Conservation (phyloP, 2,113 vertebrate species). For the Perognathus longimembris region DNA sequence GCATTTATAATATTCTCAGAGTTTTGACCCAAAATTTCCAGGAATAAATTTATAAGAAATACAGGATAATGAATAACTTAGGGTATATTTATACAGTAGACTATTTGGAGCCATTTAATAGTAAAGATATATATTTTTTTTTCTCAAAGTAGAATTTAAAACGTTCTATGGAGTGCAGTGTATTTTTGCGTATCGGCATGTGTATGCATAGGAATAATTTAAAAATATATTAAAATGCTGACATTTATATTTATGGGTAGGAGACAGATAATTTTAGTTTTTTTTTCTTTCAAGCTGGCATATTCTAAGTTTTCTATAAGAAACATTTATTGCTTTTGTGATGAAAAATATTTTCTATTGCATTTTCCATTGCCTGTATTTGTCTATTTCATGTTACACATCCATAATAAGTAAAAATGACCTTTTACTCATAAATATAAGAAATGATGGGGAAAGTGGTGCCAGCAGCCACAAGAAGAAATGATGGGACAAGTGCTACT, state of each 20-base stretch:
- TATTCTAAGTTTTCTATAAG: background rate
- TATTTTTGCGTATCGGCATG: background rate
- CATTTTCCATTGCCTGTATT: background rate
- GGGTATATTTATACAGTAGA: background rate
- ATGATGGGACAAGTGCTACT: background rate
- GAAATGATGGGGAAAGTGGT: background rate
- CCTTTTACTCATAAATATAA: background rate
- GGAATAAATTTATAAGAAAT: background rate
- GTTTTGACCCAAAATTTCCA: background rate
- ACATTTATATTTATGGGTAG: background rate
- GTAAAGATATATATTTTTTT: background rate
- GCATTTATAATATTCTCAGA: background rate
- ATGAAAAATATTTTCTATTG: background rate
- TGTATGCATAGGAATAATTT: background rate
- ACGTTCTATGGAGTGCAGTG: background rate
- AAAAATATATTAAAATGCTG: background rate
- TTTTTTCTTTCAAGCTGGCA: background rate
- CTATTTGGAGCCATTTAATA: background rate
- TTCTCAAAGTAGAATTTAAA: conserved; percentile 20
- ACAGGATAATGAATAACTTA: background rate
- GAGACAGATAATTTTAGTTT: background rate
- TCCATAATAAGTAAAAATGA: background rate
- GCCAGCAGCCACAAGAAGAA: background rate
- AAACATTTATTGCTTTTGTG: background rate
- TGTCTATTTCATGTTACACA: background rate